A percentile compares a stretch with the other conserved stretches of the same genome.
Evolutionary conservation across 2,113 vertebrate species (phyloP).

Genomic region (Colius striatus): DNA sequence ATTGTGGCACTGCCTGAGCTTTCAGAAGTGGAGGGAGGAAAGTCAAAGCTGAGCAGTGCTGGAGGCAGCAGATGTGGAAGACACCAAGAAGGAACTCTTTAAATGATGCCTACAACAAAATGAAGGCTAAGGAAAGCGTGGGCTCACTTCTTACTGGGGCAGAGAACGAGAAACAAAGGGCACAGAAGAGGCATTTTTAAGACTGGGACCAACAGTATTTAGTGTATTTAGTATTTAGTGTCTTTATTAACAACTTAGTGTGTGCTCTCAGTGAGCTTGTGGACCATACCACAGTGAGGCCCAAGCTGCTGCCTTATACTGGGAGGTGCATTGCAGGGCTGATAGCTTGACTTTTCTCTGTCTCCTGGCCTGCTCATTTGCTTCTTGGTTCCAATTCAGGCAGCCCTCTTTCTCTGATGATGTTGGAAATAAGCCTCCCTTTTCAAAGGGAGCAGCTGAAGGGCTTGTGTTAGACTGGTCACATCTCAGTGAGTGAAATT

Average conservation of each 20-base stretch:
- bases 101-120: neutral
- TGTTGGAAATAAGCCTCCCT: neutral
- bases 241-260: neutral
- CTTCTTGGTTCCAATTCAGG: neutral
- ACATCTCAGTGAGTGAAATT: neutral
- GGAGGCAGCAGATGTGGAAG: neutral
- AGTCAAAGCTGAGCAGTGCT: neutral
- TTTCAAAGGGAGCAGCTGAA: neutral
- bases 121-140: neutral
- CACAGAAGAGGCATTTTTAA: neutral
- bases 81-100: neutral
- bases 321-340: neutral
- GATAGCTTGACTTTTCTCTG: neutral
- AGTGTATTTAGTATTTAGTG: neutral
- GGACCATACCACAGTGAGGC: neutral
- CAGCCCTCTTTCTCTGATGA: neutral
- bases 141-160: neutral
- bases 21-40: neutral
- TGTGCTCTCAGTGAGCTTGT: neutral
- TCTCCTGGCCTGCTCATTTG: neutral
- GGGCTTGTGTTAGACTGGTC: neutral
- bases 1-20: neutral
- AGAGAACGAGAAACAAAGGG: neutral
- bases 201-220: neutral
- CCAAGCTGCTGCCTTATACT: neutral